Conservation (phyloP, 2,888 invertebrate species). For the Matsumyia berberina region DNA sequence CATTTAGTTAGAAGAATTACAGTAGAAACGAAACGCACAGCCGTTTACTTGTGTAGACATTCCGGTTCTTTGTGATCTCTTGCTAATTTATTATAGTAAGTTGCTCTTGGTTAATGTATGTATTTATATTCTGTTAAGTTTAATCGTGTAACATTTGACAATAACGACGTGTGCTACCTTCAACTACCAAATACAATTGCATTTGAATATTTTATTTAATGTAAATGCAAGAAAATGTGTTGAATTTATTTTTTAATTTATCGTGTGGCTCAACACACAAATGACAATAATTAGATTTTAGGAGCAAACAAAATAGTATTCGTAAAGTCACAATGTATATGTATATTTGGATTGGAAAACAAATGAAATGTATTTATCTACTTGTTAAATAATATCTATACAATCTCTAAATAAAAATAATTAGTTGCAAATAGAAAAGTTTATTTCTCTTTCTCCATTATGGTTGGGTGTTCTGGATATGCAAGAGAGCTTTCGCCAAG, state of each 20-base stretch:
- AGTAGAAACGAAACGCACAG: slow-evolving; percentile 2
- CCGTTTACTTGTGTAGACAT: slow-evolving; percentile 9
- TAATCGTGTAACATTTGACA: slow-evolving; percentile 51
- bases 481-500: no score
- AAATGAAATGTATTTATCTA: slow-evolving; percentile 62
- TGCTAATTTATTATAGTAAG: neutral
- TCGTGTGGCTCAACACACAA: neutral
- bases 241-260: slow-evolving; percentile 30
- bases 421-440: neutral
- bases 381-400: slow-evolving; percentile 59
- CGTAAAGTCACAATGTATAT: slow-evolving; percentile 21
- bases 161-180: slow-evolving; percentile 45
- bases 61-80: neutral
- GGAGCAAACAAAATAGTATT: slow-evolving; percentile 36
- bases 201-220: slow-evolving; percentile 18
- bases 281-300: slow-evolving; percentile 51
- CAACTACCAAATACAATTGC: neutral
- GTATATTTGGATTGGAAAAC: slow-evolving; percentile 19
- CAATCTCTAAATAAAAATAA: slow-evolving; percentile 34
- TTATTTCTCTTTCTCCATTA: neutral
- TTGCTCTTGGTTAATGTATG: slow-evolving; percentile 7
- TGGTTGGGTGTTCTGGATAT: no score
- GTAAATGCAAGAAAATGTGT: neutral
- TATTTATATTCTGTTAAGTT: slow-evolving; percentile 55
- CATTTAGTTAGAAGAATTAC: slow-evolving; percentile 30